Evolutionary conservation across 2,797 vertebrate genomes (phyloP), one percentile per base, ranked within the genome.

Genomic region (Triplophysa bombifrons): DNA sequence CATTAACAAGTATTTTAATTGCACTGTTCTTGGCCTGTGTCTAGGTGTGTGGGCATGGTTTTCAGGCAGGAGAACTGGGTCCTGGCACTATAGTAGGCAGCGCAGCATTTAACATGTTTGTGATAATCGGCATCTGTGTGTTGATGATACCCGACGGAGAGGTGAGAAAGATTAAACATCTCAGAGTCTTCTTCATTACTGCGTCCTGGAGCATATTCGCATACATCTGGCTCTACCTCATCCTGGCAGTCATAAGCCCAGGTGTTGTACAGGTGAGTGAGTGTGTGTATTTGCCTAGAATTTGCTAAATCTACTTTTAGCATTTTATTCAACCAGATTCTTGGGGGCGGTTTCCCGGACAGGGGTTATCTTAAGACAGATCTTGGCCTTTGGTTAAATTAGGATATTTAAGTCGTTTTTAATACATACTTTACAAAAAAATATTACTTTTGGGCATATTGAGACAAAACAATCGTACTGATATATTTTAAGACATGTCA

Each of bases 21-120:
- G 9, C 4, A 10, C 9, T 41, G 41, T 41, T 20, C 8, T 55
- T n/a, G 19, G 16, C 34, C 76, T 56, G 27, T 60, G 1, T 74
- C 50, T 19, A 94, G 94, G 94, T 95, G 64, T 96, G 96, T 8
- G 97, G 97, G 0, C 96, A 99, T 84, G 94, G 95, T 81, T 99
- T 99, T 86, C 69, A 96, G 41, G 95, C 97, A 0, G 97, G 97
- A 0, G 95, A 97, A 71, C 83, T 99, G 0, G 97, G 97, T 0
- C 97, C 97, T 0, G 91, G 96, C 70, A 98, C 97, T 85, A 98
- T 99, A 41, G 96, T 98, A 44, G 97, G 97, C 85, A 98, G 96
- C 0, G 97, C 97, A 0, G 97, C 97, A 84, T 98, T 98, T 92
- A 99, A 99, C 87, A 98, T 99, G 97, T 96, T 98, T 4, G 96